Evolutionary conservation across 2,888 invertebrate genomes (phyloP), one percentile per base, ranked within the genome.

Genomic region (Mesochorus sp.): DNA sequence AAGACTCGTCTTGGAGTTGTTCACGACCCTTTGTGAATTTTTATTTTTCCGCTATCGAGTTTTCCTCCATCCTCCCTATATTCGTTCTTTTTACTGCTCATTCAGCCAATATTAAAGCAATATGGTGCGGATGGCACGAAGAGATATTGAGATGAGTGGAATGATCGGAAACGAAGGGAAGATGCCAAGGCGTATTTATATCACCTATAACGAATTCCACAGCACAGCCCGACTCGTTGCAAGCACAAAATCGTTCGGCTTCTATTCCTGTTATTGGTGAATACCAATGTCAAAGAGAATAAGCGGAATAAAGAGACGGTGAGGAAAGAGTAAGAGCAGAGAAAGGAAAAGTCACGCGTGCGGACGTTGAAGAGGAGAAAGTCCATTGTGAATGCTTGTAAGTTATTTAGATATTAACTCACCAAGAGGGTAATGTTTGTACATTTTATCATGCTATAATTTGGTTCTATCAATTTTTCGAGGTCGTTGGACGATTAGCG

Each of bases 141-240:
- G 62, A 42, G 47, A 72, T 53, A 62, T 49, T 24, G 17, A 37
- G 34, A 34, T 19, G 31, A 34, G 34, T 5, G 28, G 0, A 44
- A 62, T 26, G 31, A 21, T 26, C 17, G 42, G 17, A 59, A 86
- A 86, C 86, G 86, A 85, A 83, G 68, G 77, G 79, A 79, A 80
- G 82, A 89, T 88, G 81, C 87, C 86, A 66, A 64, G 62, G 72
- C 87, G 84, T 86, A 85, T 84, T 86, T 70, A 49, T 70, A 34
- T 34, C 47, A 44, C 57, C 49, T 84, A 88, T 85, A 85, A 81
- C 83, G 83, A 83, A 88, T 89, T 89, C 89, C 87, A 82, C 83
- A n/a, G n/a, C n/a, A 68, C 84, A 76, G 67, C 57, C 77, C 80
- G 68, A 62, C 51, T 55, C 72, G 42, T 53, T 64, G 47, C 19